Evolutionary conservation across 2,113 vertebrate species (phyloP).

Genomic region (Panurus biarmicus): DNA sequence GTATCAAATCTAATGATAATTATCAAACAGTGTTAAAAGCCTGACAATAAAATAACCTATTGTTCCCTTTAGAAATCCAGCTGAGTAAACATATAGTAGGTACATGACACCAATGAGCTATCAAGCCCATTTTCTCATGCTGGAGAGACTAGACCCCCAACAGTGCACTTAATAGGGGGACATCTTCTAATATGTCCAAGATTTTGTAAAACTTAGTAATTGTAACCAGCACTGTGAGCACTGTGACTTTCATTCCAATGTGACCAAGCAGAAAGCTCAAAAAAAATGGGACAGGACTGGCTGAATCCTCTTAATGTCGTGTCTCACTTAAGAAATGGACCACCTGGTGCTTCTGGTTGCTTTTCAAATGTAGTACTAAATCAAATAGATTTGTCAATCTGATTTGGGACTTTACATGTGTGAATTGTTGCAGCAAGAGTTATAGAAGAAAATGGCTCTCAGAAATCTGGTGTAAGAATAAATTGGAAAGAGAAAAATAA

Average conservation of each 20-base stretch:
- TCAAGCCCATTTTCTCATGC: background rate
- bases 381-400: background rate
- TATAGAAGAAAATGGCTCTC: background rate
- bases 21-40: background rate
- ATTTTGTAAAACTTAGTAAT: background rate
- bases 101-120: background rate
- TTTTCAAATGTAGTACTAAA: background rate
- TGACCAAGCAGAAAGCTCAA: background rate
- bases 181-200: background rate
- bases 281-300: background rate
- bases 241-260: background rate
- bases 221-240: background rate
- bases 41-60: background rate
- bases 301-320: background rate
- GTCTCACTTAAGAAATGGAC: background rate
- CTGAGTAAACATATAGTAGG: background rate
- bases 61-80: background rate
- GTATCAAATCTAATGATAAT: background rate
- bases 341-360: conserved; percentile 1
- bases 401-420: background rate
- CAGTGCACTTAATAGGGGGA: background rate
- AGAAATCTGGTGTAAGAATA: background rate
- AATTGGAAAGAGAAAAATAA: background rate
- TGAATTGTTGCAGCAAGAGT: background rate
- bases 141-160: background rate